Evolutionary conservation across 2,113 vertebrate genomes (phyloP).

Genomic region (Seriola rivoliana): DNA sequence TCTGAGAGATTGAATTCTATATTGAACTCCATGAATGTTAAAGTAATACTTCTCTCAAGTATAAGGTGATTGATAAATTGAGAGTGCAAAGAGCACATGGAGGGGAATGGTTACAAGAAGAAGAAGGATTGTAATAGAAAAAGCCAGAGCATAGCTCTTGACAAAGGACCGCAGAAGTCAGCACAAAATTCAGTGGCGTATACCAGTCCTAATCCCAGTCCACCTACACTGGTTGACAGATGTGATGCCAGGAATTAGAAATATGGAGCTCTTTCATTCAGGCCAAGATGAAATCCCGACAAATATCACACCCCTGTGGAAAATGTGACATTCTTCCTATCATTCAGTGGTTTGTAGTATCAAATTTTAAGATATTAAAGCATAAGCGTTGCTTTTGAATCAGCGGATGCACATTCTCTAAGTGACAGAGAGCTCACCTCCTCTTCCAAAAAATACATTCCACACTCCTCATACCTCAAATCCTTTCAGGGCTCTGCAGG

Average conservation of each 20-base stretch:
- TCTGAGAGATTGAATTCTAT: constrained; percentile 8
- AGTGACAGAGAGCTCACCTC: constrained; percentile 55
- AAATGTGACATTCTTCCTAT: constrained; percentile 5
- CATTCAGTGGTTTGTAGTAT: constrained; percentile 19
- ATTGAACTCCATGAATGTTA: constrained; percentile 18
- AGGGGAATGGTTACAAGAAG: constrained; percentile 14
- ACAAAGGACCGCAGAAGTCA: constrained; percentile 54
- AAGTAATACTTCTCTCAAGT: constrained; percentile 4
- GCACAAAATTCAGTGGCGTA: constrained; percentile 44
- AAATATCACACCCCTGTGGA: constrained; percentile 28
- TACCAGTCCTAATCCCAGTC: constrained; percentile 46
- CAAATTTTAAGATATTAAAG: constrained; percentile 32
- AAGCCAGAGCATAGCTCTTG: constrained; percentile 15
- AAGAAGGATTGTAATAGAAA: constrained; percentile 28
- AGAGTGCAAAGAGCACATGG: neutral
- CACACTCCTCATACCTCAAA: constrained; percentile 52
- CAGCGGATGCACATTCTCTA: constrained; percentile 52
- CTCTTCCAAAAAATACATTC: constrained; percentile 69
- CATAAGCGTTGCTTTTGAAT: constrained; percentile 39
- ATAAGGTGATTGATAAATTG: neutral
- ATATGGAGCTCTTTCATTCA: constrained; percentile 15
- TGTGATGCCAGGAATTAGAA: constrained; percentile 23
- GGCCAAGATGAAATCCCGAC: constrained; percentile 21
- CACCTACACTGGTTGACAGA: constrained; percentile 31
- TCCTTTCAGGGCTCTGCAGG: constrained; percentile 50